Conservation (phyloP, 2,797 vertebrate genomes). For the Calcarius lapponicus region DNA sequence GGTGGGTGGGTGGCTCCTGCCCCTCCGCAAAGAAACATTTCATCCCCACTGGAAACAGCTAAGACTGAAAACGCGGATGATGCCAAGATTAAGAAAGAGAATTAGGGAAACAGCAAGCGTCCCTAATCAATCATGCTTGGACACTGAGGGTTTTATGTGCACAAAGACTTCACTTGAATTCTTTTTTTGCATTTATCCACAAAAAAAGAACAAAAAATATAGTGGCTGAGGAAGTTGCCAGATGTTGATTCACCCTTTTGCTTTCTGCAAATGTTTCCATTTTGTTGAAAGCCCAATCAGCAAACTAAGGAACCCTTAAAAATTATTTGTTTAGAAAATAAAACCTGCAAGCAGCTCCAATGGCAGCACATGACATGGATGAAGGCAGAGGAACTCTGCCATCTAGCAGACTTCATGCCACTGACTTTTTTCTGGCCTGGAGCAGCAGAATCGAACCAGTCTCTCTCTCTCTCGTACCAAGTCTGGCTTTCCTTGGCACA, state of each 20-base stretch:
- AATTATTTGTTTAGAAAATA: not conserved
- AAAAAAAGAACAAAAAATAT: not conserved
- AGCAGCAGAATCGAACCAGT: fast-evolving
- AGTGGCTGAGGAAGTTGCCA: not conserved
- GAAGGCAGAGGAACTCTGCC: not conserved
- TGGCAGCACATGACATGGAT: not conserved
- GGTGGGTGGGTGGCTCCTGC: slow-evolving; percentile 19
- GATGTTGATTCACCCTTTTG: not conserved
- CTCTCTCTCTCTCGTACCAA: not conserved
- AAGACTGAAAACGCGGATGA: not conserved
- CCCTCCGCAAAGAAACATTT: not conserved
- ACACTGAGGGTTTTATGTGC: slow-evolving; percentile 14
- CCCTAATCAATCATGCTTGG: slow-evolving; percentile 34
- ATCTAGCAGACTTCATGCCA: not conserved
- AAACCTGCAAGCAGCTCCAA: not conserved
- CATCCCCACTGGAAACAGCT: not conserved
- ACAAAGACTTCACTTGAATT: not conserved
- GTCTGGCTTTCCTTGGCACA: not conserved
- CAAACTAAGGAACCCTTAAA: not conserved
- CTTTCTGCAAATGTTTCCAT: slow-evolving; percentile 11
- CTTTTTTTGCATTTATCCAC: slow-evolving; percentile 1
- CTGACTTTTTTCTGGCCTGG: not conserved
- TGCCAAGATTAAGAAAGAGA: slow-evolving; percentile 22
- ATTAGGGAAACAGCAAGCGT: not conserved
- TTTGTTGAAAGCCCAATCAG: not conserved